Evolutionary conservation across 2,113 vertebrate species (phyloP), one percentile per base, ranked within the genome.

Genomic region (Cercopithecus mona): DNA sequence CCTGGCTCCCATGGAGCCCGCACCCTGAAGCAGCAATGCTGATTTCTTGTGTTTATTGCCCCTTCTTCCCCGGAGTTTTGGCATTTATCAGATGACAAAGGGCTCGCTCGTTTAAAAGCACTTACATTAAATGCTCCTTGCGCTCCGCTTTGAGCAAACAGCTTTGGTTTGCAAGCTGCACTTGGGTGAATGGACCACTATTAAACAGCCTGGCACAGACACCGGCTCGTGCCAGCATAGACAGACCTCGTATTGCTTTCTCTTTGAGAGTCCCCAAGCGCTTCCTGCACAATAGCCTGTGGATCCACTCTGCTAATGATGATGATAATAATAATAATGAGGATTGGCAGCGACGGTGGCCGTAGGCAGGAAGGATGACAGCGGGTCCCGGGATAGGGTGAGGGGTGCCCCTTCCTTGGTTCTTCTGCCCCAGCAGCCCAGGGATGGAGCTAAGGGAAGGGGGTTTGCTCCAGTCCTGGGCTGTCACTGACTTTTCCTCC

Each of bases 51-150:
- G 76, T 93, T 68, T 7, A 8, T 2, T 7, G 64, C 38, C 59
- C 90, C 81, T 92, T 92, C 80, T 94, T 80, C 52, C 72, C 87
- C 0, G 20, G 96, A 88, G 96, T 79, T 95, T 72, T 6, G 94
- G 88, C 93, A 91, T 95, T 97, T 94, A 64, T 64, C 96, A 50
- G 91, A 91, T 72, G 94, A 98, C 97, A 97, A 94, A 98, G 90
- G 93, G 76, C 85, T 55, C 1, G 93, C 85, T 90, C 27, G 0
- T 95, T 94, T 88, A 48, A 88, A 92, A 96, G 94, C 92, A 78
- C 95, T 98, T 85, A 80, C 48, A 10, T 66, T 80, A 93, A 90
- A 93, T 35, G 48, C 68, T 50, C 50, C 32, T 0, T 45, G 94
- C 20, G 89, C n/a, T 79, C 89, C 0, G 13, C 90, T 70, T 11